Conservation (phyloP, 1,140 invertebrate genomes). For the Solenopsis invicta region DNA sequence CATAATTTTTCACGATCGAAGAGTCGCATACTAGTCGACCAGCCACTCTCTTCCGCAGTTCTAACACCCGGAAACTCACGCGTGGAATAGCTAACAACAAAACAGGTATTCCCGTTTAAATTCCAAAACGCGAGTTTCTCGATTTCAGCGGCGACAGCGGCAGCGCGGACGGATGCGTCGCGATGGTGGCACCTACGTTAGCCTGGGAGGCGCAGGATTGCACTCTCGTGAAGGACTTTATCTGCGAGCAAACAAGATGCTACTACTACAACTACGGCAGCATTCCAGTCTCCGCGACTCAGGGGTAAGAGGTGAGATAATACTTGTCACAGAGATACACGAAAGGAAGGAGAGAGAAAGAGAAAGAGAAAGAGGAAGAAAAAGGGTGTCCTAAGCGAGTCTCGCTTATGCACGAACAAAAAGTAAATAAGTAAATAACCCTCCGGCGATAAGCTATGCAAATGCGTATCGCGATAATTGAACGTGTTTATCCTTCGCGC, state of each 20-base stretch:
- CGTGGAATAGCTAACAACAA: constrained; percentile 54
- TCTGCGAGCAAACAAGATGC: constrained; percentile 95
- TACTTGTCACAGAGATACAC: constrained; percentile 79
- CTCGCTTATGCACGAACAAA: constrained; percentile 57
- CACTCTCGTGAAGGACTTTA: constrained; percentile 94
- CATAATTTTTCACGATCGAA: neutral
- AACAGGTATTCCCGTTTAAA: constrained; percentile 57
- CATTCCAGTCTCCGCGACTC: constrained; percentile 94
- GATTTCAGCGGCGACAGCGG: constrained; percentile 88
- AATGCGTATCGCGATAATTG: constrained; percentile 25
- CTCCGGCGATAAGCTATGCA: constrained; percentile 50
- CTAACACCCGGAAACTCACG: constrained; percentile 61
- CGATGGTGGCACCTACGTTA: constrained; percentile 91
- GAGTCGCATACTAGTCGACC: neutral
- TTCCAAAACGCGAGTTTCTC: constrained; percentile 61
- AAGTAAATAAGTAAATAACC: constrained; percentile 62
- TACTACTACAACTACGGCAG: constrained; percentile 97
- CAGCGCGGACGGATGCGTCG: constrained; percentile 91
- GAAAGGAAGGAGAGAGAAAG: constrained; percentile 42
- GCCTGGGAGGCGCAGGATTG: constrained; percentile 94
- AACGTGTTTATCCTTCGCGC: constrained; percentile 24
- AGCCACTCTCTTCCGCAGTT: constrained; percentile 29
- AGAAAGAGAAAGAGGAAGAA: constrained; percentile 48
- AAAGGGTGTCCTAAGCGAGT: constrained; percentile 49
- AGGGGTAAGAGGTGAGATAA: constrained; percentile 94